Conservation (phyloP, 1,140 invertebrate species). For the Pomacea maculata region DNA sequence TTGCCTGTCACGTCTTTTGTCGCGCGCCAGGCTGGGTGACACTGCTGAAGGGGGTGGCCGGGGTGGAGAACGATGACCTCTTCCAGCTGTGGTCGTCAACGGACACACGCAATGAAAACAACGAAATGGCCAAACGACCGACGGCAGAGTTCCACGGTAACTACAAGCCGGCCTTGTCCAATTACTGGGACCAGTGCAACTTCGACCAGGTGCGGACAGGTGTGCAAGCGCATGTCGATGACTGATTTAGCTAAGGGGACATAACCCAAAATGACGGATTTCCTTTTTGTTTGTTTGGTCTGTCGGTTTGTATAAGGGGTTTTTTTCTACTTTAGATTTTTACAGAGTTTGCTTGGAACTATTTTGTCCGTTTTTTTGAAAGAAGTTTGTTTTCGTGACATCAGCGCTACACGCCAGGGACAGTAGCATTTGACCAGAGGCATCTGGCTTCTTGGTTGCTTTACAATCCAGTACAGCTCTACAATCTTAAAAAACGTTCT, state of each 20-base stretch:
- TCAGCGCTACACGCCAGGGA: too few species aligned
- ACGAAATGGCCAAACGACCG: slow-evolving; percentile 45
- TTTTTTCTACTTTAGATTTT: too few species aligned
- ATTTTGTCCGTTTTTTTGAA: too few species aligned
- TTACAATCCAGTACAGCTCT: too few species aligned
- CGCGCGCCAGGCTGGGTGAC: slow-evolving; percentile 43
- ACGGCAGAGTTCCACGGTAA: slow-evolving; percentile 41
- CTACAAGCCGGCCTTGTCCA: slow-evolving; percentile 50
- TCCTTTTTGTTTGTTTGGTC: too few species aligned
- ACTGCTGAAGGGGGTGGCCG: slow-evolving; percentile 52
- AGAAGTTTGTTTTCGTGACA: too few species aligned
- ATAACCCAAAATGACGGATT: background rate
- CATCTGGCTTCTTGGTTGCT: too few species aligned
- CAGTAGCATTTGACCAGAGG: too few species aligned
- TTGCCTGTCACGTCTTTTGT: background rate
- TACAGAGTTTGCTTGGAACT: too few species aligned
- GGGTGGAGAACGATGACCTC: slow-evolving; percentile 44
- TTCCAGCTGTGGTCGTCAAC: slow-evolving; percentile 42
- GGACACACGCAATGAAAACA: slow-evolving; percentile 39
- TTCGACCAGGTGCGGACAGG: slow-evolving; percentile 48
- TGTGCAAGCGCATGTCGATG: slow-evolving; percentile 43
- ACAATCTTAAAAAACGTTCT: too few species aligned
- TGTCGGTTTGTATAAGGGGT: too few species aligned
- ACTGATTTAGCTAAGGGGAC: slow-evolving; percentile 41
- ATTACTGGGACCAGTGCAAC: slow-evolving; percentile 46